phyloP scores from a whole-genome alignment of 2,113 vertebrate species.

The Nestor notabilis region DNA sequence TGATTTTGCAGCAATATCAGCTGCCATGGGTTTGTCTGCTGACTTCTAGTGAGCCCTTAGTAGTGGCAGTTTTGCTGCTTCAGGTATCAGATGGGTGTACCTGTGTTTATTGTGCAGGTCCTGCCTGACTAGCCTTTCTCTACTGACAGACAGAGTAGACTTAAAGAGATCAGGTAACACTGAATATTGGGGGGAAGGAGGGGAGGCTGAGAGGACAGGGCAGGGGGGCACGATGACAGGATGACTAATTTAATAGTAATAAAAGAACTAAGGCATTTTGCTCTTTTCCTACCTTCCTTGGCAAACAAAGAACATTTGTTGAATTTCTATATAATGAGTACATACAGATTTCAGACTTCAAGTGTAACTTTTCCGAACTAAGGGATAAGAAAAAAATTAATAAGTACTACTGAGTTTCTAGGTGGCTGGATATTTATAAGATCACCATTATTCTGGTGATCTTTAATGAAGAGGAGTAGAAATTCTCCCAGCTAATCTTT shows the following conservation, averaged over 20 bases:
- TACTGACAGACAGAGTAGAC: neutral
- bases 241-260: neutral
- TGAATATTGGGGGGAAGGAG: neutral
- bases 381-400: neutral
- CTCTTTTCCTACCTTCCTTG: neutral
- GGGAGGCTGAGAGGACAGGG: no score
- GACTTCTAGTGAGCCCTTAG: neutral
- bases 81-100: neutral
- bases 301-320: neutral
- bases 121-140: neutral
- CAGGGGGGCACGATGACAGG: neutral
- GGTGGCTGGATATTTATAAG: neutral
- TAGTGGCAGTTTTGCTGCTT: neutral
- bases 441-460: neutral
- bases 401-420: neutral
- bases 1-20: neutral
- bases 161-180: neutral
- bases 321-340: neutral
- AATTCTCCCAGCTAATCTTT: neutral
- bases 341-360: accelerated
- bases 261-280: neutral
- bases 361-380: neutral
- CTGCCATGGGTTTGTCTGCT: neutral
- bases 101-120: accelerated
- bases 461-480: neutral